These are phyloP conservation scores for Gymnocypris eckloni DNA, from an alignment of 2,797 vertebrate genomes.

Conservation along the genomic window DNA sequence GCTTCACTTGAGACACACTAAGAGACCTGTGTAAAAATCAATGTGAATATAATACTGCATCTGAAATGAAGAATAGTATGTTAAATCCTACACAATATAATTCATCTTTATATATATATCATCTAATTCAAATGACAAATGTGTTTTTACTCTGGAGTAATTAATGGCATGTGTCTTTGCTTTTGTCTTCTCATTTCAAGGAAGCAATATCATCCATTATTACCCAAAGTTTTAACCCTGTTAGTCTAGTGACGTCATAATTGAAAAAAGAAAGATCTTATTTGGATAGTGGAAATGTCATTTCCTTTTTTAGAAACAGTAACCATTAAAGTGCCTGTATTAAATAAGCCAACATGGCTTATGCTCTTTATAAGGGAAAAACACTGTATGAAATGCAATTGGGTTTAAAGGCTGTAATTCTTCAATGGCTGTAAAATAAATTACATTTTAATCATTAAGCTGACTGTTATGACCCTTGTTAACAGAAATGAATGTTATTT, in stretches of 20 bases:
- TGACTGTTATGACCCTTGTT: background rate
- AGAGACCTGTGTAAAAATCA: conserved; percentile 71
- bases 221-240: background rate
- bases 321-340: background rate
- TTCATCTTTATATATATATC: background rate
- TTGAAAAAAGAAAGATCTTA: background rate
- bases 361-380: background rate
- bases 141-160: background rate
- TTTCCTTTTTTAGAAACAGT: background rate
- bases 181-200: background rate
- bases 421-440: background rate
- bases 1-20: conserved; percentile 76
- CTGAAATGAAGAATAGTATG: background rate
- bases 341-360: no score
- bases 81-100: background rate
- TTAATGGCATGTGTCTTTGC: background rate
- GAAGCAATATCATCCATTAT: background rate
- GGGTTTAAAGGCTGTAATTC: background rate
- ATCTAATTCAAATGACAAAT: background rate
- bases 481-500: background rate
- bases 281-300: background rate
- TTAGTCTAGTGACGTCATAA: background rate
- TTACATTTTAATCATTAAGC: background rate
- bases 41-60: background rate
- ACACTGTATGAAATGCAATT: background rate